Evolutionary conservation across 2,797 vertebrate species (phyloP).

Genomic region (Decapterus maruadsi): DNA sequence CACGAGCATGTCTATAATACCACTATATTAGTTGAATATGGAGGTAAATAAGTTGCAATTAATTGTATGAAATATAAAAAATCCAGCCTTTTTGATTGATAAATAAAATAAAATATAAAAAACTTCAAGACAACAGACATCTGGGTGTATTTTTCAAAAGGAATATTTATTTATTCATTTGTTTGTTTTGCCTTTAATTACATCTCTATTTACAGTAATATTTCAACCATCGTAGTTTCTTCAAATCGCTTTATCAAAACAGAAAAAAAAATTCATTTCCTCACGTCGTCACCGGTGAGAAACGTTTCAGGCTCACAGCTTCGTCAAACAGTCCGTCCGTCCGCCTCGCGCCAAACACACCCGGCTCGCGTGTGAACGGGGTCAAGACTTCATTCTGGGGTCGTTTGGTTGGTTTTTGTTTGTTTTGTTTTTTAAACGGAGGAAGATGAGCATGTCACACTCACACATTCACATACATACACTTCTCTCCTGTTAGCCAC

Average conservation of each 20-base stretch:
- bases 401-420: no score
- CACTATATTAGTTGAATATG: no score
- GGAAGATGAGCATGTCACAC: conserved; percentile 1
- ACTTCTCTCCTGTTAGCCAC: conserved; percentile 1
- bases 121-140: not conserved
- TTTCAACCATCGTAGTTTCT: conserved; percentile 52
- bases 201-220: conserved; percentile 81
- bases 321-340: conserved; percentile 28
- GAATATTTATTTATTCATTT: conserved; percentile 63
- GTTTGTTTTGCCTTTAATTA: conserved; percentile 77
- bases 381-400: conserved; percentile 20
- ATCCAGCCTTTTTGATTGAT: no score
- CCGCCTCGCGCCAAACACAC: conserved; percentile 5
- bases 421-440: conserved; percentile 5
- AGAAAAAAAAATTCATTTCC: conserved; percentile 23
- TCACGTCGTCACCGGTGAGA: conserved; percentile 24
- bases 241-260: conserved; percentile 58
- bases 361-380: not conserved
- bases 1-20: no score
- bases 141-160: conserved; percentile 62
- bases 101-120: not conserved
- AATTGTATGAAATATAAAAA: no score
- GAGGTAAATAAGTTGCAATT: no score
- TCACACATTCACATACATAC: not conserved
- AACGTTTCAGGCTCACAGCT: conserved; percentile 6